Evolutionary conservation across 2,888 invertebrate species (phyloP), one percentile per base, ranked within the genome.

Genomic region (Tenodera sinensis): DNA sequence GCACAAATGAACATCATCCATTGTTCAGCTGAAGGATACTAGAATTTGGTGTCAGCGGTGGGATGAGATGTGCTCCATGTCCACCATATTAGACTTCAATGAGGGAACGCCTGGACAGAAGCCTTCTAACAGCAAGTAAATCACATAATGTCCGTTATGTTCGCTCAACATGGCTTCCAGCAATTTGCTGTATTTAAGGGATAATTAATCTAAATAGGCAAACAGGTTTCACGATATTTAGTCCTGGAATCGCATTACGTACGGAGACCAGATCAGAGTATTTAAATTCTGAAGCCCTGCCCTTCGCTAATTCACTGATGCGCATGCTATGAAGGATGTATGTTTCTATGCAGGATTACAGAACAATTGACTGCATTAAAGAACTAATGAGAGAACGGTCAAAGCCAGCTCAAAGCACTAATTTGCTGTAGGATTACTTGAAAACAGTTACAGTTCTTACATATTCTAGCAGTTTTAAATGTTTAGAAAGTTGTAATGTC

Each of bases 1-100:
- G 47, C 42, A 47, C 47, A 85, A 86, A 71, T 86, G 85, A 86
- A 81, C 85, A 86, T 81, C 81, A 81, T 81, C 86, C 86, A 86
- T 86, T 86, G 86, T 86, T 28, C 28, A 81, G 30, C 81, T 71
- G 81, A 71, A 85, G 85, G 85, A 85, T 71, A 71, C 54, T 71
- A 71, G 54, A 71, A 71, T 71, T 71, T 71, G 54, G 54, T 71
- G 54, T 71, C 54, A 71, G 54, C 54, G 54, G 54, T 25, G 54
- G 54, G 54, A 71, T 71, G 54, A 71, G 54, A 71, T 71, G 54
- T 71, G 25, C 54, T 71, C 54, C 54, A 71, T 71, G 54, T 71
- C 54, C 54, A 71, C 54, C 42, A 71, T 71, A 71, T 71, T 71
- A 71, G 54, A 71, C 54, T 71, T 71, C 54, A 71, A 71, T 71